Conservation (phyloP, 2,888 invertebrate genomes). For the Ligdia adustata region DNA sequence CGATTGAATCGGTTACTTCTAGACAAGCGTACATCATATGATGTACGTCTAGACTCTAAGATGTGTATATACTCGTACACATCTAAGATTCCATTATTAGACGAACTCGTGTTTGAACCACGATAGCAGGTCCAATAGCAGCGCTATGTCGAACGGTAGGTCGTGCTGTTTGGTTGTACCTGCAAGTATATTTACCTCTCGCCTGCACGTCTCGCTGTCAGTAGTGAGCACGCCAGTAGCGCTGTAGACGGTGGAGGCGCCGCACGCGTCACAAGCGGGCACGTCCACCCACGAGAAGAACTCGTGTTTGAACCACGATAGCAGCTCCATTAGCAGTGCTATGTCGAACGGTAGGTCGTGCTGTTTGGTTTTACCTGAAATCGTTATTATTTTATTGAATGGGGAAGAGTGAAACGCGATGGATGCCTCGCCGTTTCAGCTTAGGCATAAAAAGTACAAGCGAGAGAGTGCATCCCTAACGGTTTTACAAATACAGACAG, state of each 20-base stretch:
- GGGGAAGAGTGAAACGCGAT: too few species aligned
- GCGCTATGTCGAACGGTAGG: constrained; percentile 87
- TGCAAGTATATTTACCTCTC: constrained; percentile 82
- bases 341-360: constrained; percentile 86
- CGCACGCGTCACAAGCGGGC: constrained; percentile 89
- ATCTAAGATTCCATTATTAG: too few species aligned
- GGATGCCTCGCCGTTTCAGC: too few species aligned
- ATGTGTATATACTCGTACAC: too few species aligned
- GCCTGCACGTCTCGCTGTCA: constrained; percentile 81
- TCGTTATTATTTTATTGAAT: too few species aligned
- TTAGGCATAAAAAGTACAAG: too few species aligned
- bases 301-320: constrained; percentile 95
- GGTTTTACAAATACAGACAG: too few species aligned
- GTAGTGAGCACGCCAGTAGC: constrained; percentile 65
- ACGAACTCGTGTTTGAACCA: constrained; percentile 99
- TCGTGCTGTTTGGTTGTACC: constrained; percentile 66
- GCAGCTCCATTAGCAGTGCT: constrained; percentile 89
- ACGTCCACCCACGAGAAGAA: constrained; percentile 97
- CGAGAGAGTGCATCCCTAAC: too few species aligned
- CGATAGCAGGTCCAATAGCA: constrained; percentile 90
- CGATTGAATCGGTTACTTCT: too few species aligned
- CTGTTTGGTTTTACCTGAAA: constrained; percentile 53
- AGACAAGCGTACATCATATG: too few species aligned
- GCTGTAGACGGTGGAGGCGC: constrained; percentile 71
- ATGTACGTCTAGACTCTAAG: too few species aligned